These are phyloP conservation scores for Plotosus lineatus DNA, from an alignment of 2,113 vertebrate genomes.

Conservation along the genomic window DNA sequence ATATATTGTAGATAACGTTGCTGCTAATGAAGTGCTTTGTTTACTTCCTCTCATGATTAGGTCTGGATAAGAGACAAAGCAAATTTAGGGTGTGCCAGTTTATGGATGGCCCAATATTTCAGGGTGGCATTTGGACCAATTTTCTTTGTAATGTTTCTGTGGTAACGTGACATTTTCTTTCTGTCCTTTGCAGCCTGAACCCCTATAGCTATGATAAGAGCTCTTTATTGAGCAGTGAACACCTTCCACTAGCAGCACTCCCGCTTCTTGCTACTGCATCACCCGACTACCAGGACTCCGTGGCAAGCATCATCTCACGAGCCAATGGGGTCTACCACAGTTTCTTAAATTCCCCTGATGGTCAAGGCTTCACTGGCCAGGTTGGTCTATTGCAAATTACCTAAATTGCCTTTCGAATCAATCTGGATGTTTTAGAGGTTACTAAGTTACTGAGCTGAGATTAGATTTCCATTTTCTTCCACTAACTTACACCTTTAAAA, in stretches of 20 bases:
- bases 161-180: conserved; percentile 4
- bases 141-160: background rate
- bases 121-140: background rate
- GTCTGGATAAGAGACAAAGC: background rate
- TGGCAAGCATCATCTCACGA: conserved; percentile 85
- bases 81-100: background rate
- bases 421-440: background rate
- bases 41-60: conserved; percentile 23
- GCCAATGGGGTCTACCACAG: conserved; percentile 90
- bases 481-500: too few species aligned
- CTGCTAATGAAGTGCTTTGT: conserved; percentile 24
- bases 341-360: conserved; percentile 91
- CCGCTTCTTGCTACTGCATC: conserved; percentile 92
- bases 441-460: background rate
- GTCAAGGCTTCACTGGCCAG: conserved; percentile 87
- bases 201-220: conserved; percentile 93
- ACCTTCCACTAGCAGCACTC: conserved; percentile 80
- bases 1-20: background rate
- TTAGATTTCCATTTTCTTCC: background rate
- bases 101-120: background rate
- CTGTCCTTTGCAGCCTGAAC: conserved; percentile 77
- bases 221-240: conserved; percentile 84
- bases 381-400: conserved; percentile 54
- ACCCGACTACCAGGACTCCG: conserved; percentile 91
- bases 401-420: background rate